Evolutionary conservation across 2,113 vertebrate species (phyloP), one percentile per base, ranked within the genome.

Genomic region (Onychostoma macrolepis): DNA sequence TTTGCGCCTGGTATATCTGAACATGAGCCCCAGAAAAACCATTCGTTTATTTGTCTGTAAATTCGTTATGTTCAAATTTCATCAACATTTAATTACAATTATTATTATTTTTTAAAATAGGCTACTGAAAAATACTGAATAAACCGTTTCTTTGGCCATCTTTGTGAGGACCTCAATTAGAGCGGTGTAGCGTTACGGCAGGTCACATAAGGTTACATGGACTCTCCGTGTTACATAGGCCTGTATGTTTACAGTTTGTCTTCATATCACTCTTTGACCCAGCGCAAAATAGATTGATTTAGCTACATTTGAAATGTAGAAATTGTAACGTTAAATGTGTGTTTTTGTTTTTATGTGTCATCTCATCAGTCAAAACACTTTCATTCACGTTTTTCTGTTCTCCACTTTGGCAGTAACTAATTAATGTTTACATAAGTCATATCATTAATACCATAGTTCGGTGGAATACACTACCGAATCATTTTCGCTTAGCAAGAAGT

Each of bases 171-270:
- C 28, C 15, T 26, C 21, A 10, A 1, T 26, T 38, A 43, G 58
- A 69, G 43, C 36, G 9, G 43, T 26, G 56, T 9, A 28, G 38
- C 21, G 21, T 79, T 78, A 79, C 28, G 45, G 75, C 41, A 85
- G 84, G 84, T 85, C 75, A 86, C 75, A 61, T 30, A 28, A 85
- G 56, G 33, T 69, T 69, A 83, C n/a, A 4, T 30, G 50, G 50
- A 26, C 33, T 61, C 38, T 21, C 19, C 5, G 30, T 58, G 12
- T 75, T 38, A 15, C 36, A 21, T 11, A 30, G 36, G 36, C 26
- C 6, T 58, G 3, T 7, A 13, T 26, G 4, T 45, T 28, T 11
- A 21, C 6, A 43, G 3, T 45, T 15, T 81, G 12, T 81, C 41
- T 75, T 76, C 74, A 28, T 45, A 15, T 76, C 41, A 2, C 26